Conservation (phyloP, 2,888 invertebrate species). For the Calameuta idolon region DNA sequence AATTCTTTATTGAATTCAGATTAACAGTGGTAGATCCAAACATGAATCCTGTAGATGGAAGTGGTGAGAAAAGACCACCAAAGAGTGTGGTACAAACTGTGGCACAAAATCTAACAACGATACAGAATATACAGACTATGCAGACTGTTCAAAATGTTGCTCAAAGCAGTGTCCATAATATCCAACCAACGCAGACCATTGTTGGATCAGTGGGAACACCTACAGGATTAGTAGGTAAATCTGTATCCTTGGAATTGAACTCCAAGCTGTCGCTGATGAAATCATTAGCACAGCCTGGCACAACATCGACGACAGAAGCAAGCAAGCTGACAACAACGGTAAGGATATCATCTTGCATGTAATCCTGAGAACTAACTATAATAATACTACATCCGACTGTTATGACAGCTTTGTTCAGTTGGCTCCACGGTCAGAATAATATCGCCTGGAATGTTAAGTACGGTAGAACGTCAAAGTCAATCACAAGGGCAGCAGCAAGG, state of each 20-base stretch:
- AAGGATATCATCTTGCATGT: constrained; percentile 6
- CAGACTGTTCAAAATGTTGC: constrained; percentile 54
- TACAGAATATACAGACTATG: constrained; percentile 51
- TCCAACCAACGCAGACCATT: constrained; percentile 54
- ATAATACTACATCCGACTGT: not conserved
- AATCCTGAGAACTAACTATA: not conserved
- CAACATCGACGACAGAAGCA: constrained; percentile 52
- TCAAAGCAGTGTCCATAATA: constrained; percentile 55
- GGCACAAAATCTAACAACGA: constrained; percentile 58
- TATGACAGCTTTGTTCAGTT: constrained; percentile 57
- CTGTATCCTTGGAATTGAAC: constrained; percentile 60
- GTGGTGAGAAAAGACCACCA: constrained; percentile 55
- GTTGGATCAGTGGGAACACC: constrained; percentile 53
- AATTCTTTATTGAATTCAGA: constrained; percentile 1
- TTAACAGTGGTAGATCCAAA: constrained; percentile 7
- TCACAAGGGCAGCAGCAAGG: constrained; percentile 42
- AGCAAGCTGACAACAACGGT: constrained; percentile 54
- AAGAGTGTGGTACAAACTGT: constrained; percentile 54
- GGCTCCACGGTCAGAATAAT: constrained; percentile 62
- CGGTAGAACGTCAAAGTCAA: constrained; percentile 57
- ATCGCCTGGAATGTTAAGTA: constrained; percentile 58
- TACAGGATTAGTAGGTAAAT: constrained; percentile 56
- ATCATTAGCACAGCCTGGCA: constrained; percentile 52
- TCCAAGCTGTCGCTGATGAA: constrained; percentile 60
- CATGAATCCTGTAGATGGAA: constrained; percentile 42